Base-by-base conservation (phyloP, 2,888 invertebrate species). In the Brachyptera risi region DNA sequence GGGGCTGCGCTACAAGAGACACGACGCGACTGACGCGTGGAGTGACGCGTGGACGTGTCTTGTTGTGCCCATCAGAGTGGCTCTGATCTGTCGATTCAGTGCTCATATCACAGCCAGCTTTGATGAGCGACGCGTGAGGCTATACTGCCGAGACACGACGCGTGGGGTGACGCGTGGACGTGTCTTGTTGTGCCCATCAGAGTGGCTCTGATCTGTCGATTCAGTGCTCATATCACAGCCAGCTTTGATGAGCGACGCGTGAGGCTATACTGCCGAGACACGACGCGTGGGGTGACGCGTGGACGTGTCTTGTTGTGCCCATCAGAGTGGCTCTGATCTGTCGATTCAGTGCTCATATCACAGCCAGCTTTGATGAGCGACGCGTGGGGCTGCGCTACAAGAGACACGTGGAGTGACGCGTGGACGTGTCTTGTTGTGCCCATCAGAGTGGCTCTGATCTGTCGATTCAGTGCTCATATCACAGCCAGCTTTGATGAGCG, bases 41-140 rank as follows among this genome's bases (percentile, higher is more conserved):
- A 24, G 54, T 15, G 17, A 17, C 13, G 5, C 23, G 15, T 11
- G 50, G 13, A 7, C 7, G 54, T 21, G 2, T 54, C 19, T 19
- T 13, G 19, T 35, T 3, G 17, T 24, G 54, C 54, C 23, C 37
- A 26, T 31, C 19, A 35, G 54, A 15, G 21, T 38, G 51, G 35
- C 54, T 37, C 21, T 37, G 9, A 17, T 38, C 7, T 54, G 54
- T 37, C 17, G 19, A 21, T 58, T 71, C 70, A 74, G 73, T 71
- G n/a, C n/a, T 79, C 92, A 91, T 94, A 95, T 94, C 94, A 95
- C 94, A 95, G 93, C 93, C 92, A 93, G 94, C 94, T 92, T 93
- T 92, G 92, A 92, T 88, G 87, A 88, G 88, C 87, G 86, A 42
- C 19, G n/a, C n/a, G n/a, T n/a, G n/a, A n/a, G n/a, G n/a, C n/a